Evolutionary conservation across 2,113 vertebrate genomes (phyloP).

Genomic region (Oreochromis niloticus): DNA sequence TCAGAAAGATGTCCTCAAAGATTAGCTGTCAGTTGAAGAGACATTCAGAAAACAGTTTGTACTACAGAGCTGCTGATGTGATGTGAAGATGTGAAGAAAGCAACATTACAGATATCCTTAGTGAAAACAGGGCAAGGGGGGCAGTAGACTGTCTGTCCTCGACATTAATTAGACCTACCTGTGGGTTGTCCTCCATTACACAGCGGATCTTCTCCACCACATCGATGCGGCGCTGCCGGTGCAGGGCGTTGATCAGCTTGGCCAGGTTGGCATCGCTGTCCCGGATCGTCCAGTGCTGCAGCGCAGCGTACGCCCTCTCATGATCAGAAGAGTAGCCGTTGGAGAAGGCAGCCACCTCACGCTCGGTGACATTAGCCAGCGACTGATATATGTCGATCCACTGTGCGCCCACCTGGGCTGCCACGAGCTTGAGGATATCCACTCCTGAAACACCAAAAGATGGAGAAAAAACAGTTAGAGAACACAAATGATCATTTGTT

Average conservation of each 20-base stretch:
- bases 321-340: constrained; percentile 84
- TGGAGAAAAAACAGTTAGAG: neutral
- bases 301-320: constrained; percentile 86
- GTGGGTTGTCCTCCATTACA: constrained; percentile 91
- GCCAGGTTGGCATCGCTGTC: constrained; percentile 93
- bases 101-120: neutral
- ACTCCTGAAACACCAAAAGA: constrained; percentile 75
- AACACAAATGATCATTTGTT: neutral
- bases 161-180: constrained; percentile 67
- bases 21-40: neutral
- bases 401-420: constrained; percentile 88
- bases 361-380: constrained; percentile 87
- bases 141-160: neutral
- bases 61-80: neutral
- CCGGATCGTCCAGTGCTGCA: constrained; percentile 95
- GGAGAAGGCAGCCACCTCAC: constrained; percentile 90
- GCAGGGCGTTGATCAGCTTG: constrained; percentile 89
- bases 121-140: neutral
- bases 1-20: neutral
- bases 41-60: constrained; percentile 6
- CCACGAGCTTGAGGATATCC: constrained; percentile 92
- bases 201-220: constrained; percentile 95
- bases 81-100: neutral
- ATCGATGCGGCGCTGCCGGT: constrained; percentile 87
- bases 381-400: constrained; percentile 95